phyloP scores from a whole-genome alignment of 2,888 invertebrate species.

The Arenicola marina region DNA sequence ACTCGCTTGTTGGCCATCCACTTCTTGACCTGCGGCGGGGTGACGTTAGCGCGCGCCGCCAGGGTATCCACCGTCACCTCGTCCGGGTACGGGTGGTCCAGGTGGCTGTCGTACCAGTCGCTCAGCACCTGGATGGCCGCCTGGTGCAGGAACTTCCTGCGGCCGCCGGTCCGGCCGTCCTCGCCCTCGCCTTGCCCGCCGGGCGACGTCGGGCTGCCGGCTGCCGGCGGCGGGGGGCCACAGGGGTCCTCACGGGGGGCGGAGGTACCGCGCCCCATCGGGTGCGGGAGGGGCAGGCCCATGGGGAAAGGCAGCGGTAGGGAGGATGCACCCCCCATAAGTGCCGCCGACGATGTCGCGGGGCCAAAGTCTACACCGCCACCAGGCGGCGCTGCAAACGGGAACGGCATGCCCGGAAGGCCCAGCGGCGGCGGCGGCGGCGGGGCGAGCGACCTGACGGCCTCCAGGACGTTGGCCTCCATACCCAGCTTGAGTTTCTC shows the following conservation, averaged over 20 bases:
- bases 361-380: neutral
- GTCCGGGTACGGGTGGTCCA: constrained; percentile 49
- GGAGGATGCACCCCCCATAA: no score
- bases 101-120: constrained; percentile 46
- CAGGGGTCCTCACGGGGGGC: neutral
- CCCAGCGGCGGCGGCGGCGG: neutral
- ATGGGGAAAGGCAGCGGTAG: neutral
- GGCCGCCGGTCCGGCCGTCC: neutral
- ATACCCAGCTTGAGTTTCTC: neutral
- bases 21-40: constrained; percentile 48
- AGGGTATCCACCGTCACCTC: constrained; percentile 44
- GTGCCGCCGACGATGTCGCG: neutral
- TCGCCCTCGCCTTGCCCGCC: neutral
- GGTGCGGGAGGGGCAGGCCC: neutral
- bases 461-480: neutral
- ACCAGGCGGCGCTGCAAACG: neutral
- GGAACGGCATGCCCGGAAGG: neutral
- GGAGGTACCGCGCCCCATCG: neutral
- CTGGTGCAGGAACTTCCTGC: constrained; percentile 18
- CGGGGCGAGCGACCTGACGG: neutral
- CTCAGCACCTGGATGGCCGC: constrained; percentile 15
- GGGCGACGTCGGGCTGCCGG: neutral
- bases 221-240: neutral
- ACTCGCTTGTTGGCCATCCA: constrained; percentile 56
- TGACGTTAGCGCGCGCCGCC: constrained; percentile 36